A percentile compares a stretch with the other conserved stretches of the same genome.
phyloP scores from a whole-genome alignment of 2,888 invertebrate species.

The Nomada ferruginata region DNA sequence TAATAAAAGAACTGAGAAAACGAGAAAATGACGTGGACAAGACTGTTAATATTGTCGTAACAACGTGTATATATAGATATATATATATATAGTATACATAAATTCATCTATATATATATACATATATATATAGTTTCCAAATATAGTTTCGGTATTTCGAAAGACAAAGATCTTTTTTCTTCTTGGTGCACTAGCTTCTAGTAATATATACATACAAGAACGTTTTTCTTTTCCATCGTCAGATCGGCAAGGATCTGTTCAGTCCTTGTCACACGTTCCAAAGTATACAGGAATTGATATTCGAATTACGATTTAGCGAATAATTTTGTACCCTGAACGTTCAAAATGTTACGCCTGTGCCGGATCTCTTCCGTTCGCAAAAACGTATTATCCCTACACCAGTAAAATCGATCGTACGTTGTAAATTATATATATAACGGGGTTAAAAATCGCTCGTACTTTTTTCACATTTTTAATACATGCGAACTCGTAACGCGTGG shows the following conservation, averaged over 20 bases:
- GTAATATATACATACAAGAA: conserved; percentile 2
- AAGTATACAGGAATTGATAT: conserved; percentile 57
- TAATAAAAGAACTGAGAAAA: conserved; percentile 37
- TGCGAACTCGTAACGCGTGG: neutral
- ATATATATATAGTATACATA: neutral
- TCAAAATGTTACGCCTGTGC: conserved; percentile 19
- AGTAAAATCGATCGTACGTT: conserved; percentile 23
- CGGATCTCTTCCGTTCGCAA: conserved; percentile 12
- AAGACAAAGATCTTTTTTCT: neutral
- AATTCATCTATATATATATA: no score
- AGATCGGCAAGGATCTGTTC: neutral
- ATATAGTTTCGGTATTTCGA: conserved; percentile 34
- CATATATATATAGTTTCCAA: neutral
- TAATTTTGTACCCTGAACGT: conserved; percentile 40
- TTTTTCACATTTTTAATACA: conserved; percentile 3
- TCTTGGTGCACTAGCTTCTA: conserved; percentile 12
- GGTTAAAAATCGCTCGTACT: conserved; percentile 7
- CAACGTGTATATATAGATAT: conserved; percentile 1
- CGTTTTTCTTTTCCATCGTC: conserved; percentile 26
- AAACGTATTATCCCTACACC: conserved; percentile 21
- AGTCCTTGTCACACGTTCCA: conserved; percentile 5
- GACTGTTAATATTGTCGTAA: conserved; percentile 53
- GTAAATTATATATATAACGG: neutral
- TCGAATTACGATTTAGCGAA: conserved; percentile 38
- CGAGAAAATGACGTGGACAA: conserved; percentile 39